These are phyloP conservation scores for Campoplex nolae DNA, from an alignment of 2,888 invertebrate genomes.

Conservation along the genomic window DNA sequence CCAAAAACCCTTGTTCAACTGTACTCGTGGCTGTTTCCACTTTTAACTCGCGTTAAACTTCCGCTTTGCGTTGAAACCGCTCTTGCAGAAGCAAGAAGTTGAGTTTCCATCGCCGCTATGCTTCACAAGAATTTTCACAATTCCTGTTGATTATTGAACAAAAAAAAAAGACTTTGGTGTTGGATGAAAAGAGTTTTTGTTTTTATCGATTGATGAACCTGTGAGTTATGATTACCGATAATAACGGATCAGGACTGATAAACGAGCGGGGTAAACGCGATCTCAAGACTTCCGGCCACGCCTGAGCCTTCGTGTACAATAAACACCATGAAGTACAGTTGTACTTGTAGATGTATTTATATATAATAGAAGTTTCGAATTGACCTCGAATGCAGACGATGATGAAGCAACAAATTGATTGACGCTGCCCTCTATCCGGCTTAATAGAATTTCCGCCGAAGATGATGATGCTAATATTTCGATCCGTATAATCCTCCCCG, in stretches of 20 bases:
- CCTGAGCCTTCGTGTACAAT: conserved; percentile 18
- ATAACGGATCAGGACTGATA: conserved; percentile 35
- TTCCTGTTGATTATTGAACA: neutral
- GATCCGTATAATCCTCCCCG: neutral
- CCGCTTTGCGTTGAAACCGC: neutral
- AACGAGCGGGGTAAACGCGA: conserved; percentile 41
- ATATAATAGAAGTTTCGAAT: conserved; percentile 21
- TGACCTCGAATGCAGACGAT: conserved; percentile 38
- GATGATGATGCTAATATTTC: conserved; percentile 37
- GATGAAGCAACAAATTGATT: conserved; percentile 46
- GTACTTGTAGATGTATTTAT: neutral
- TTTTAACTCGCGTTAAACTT: conserved; percentile 4
- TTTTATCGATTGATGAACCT: conserved; percentile 34
- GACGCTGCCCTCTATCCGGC: conserved; percentile 27
- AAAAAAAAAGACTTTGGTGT: neutral
- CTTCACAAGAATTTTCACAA: neutral
- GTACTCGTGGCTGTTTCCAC: conserved; percentile 25
- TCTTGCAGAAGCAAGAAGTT: conserved; percentile 31
- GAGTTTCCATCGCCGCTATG: neutral
- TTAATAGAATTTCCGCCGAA: conserved; percentile 25
- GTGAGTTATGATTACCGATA: conserved; percentile 53
- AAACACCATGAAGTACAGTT: neutral
- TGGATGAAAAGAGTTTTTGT: conserved; percentile 24
- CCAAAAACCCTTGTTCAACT: conserved; percentile 25
- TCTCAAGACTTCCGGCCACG: conserved; percentile 57